Evolutionary conservation across 2,113 vertebrate genomes (phyloP), one percentile per base, ranked within the genome.

Genomic region (Scopus umbretta): DNA sequence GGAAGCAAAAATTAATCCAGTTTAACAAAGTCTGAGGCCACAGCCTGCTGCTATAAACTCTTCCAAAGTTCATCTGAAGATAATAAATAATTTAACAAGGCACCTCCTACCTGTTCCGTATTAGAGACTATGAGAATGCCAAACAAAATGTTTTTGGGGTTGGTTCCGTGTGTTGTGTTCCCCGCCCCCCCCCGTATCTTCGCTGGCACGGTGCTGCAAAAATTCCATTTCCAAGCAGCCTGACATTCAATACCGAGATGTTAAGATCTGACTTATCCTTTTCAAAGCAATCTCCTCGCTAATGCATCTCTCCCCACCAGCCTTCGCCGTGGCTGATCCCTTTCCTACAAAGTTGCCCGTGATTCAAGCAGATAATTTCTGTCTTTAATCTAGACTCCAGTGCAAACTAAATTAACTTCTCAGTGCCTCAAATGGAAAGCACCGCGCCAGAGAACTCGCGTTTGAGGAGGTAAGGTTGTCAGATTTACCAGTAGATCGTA

Each of bases 311-410:
- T 86, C 82, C 91, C 86, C 90, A 84, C 72, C 70, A 92, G 90
- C 80, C 78, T 81, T 85, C 87, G 58, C 83, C 1, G 63, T 17
- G 74, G 87, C 94, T 94, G 82, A 94, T 80, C 90, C 86, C 85
- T 67, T 80, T 52, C 88, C 94, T 86, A 86, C 61, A 80, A 68
- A 96, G 92, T 12, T 68, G 81, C 86, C 97, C 89, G 5, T n/a
- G 86, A 97, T 91, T 68, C 96, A 61, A 58, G 91, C 63, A 95
- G 97, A 82, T 92, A 71, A 95, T 95, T 97, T 90, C 92, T 79
- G 78, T 49, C 86, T 96, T 85, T 97, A 96, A 98, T 92, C 58
- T 7, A 71, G 76, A 92, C 97, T 93, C 94, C 88, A 58, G 45
- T 30, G 58, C 63, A 96, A 95, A 97, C 63, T 13, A 75, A 95